Percentiles rank a stretch among this genome's conserved stretches.
These are phyloP conservation scores for Herpailurus yagouaroundi DNA, from an alignment of 2,113 vertebrate genomes.

Conservation along the genomic window DNA sequence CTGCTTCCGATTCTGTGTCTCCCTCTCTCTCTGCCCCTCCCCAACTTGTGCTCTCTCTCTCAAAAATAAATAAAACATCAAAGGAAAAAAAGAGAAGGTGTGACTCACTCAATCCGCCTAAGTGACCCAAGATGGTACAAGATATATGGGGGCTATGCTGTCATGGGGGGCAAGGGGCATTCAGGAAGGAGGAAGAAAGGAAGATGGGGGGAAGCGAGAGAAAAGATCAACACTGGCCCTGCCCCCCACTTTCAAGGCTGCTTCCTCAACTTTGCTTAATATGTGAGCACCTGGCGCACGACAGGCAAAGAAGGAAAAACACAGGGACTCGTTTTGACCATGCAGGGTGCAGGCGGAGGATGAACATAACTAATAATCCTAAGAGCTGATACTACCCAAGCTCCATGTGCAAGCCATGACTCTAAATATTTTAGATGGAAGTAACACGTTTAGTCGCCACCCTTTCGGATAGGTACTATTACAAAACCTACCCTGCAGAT, in stretches of 20 bases:
- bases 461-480: not conserved
- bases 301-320: not conserved
- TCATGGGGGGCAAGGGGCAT: not conserved
- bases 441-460: not conserved
- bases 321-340: not conserved
- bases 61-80: not conserved
- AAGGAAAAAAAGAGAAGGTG: not conserved
- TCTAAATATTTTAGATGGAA: not conserved
- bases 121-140: not conserved
- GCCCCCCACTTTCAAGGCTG: not conserved
- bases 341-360: fast-evolving
- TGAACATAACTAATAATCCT: not conserved
- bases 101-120: not conserved
- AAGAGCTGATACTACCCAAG: not conserved
- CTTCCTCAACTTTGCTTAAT: not conserved
- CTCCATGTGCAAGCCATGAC: not conserved
- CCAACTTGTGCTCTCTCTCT: too few species aligned
- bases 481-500: not conserved
- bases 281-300: too few species aligned
- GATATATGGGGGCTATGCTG: too few species aligned
- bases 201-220: not conserved
- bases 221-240: not conserved
- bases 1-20: too few species aligned
- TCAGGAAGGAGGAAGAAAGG: not conserved
- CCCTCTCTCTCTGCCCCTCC: too few species aligned